Conservation (phyloP, 2,888 invertebrate genomes). For the Pristionchus arcanus region DNA sequence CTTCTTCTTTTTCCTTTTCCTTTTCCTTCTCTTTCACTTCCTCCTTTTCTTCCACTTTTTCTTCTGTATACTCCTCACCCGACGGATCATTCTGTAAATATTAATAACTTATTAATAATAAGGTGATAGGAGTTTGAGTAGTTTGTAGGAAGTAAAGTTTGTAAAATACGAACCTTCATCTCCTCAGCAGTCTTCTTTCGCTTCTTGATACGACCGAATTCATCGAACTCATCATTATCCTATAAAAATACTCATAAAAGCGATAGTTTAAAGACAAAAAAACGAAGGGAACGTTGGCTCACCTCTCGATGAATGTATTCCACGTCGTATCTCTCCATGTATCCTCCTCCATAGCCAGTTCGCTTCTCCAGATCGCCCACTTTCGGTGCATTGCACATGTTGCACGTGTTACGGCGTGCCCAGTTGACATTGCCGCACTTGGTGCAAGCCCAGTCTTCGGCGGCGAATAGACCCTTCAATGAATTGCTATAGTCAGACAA, state of each 20-base stretch:
- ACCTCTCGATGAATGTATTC: constrained; percentile 92
- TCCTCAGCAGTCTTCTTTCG: constrained; percentile 69
- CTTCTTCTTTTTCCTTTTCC: constrained; percentile 53
- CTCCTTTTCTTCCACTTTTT: constrained; percentile 60
- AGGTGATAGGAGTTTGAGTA: too few species aligned
- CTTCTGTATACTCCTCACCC: constrained; percentile 26
- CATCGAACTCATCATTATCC: constrained; percentile 96
- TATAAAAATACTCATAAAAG: constrained; percentile 75
- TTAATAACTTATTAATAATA: too few species aligned
- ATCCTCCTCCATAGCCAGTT: constrained; percentile 82
- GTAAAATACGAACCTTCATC: constrained; percentile 8
- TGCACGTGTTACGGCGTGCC: constrained; percentile 96
- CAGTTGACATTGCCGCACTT: constrained; percentile 99
- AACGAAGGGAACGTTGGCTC: neutral
- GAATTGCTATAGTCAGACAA: too few species aligned
- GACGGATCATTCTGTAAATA: constrained; percentile 17
- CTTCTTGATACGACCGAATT: constrained; percentile 81
- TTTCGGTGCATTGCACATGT: constrained; percentile 98
- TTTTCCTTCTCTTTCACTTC: constrained; percentile 56
- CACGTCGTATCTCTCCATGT: constrained; percentile 84
- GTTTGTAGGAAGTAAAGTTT: neutral
- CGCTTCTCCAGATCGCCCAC: constrained; percentile 65
- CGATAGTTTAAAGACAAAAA: neutral
- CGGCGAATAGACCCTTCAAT: constrained; percentile 89
- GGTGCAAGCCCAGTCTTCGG: constrained; percentile 99